Base-by-base conservation (phyloP, 1,140 invertebrate genomes). In the Drosophila athabasca region DNA sequence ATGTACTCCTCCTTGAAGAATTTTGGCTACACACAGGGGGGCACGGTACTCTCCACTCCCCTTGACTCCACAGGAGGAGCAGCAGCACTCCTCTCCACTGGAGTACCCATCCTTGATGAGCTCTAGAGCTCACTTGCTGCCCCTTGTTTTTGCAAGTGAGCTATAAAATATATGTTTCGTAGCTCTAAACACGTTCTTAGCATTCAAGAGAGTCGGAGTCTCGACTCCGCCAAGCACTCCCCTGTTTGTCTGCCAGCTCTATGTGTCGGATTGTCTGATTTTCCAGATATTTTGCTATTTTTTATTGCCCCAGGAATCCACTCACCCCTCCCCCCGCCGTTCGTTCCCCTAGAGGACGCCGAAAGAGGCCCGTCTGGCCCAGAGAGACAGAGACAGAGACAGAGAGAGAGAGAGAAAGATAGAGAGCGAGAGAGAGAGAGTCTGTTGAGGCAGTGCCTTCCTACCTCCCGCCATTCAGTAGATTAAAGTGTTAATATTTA, bases 401-500 rank as follows among this genome's bases (percentile, higher is more conserved):
- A 7, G 29, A 35, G 31, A 35, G 31, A 9, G 8, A 39, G 19
- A 13, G 24, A 11, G 24, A 26, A 29, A 48, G 9, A 62, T 3
- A 39, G 35, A 62, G 11, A 39, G 35, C 58, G 11, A 39, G 35
- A 39, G 22, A n/a, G 17, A 11, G 17, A 29, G 44, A 48, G 24
- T 24, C 24, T 24, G 62, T 81, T 71, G 67, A 64, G 29, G 29
- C 29, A 8, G 67, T 75, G 77, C 68, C 69, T 67, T 48, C 62
- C 67, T 62, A 54, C 53, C 53, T 66, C 53, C 46, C 70, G 74
- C 78, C 78, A 82, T 87, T 85, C 78, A 87, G 78, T 85, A 85
- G 82, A 85, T 85, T 85, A 85, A 85, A 85, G 69, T 87, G 69
- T 85, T 78, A 85, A 85, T 85, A 85, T 85, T 85, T 85, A 85